Conservation (phyloP, 2,888 invertebrate species). For the Entomobrya multifasciata region DNA sequence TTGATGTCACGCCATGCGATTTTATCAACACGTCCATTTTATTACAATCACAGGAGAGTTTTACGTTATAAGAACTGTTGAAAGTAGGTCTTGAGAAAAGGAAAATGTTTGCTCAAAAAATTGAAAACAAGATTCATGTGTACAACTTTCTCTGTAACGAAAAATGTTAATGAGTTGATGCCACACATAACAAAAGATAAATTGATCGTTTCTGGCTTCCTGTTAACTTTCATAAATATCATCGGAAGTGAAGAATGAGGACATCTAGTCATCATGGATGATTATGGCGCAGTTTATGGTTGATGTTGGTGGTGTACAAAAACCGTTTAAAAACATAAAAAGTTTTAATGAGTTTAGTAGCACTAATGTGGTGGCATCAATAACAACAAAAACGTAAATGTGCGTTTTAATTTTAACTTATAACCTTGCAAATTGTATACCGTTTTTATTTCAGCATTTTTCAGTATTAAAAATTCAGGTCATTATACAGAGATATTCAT, state of each 20-base stretch:
- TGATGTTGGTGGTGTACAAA: not conserved
- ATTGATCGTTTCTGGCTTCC: slow-evolving; percentile 58
- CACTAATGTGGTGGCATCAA: not conserved
- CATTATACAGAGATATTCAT: too few relatives aligned
- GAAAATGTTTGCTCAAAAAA: not conserved
- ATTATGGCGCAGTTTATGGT: not conserved
- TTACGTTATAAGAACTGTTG: too few relatives aligned
- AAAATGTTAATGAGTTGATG: slow-evolving; percentile 9
- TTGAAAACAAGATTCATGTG: not conserved
- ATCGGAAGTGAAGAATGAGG: slow-evolving; percentile 33
- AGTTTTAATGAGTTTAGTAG: slow-evolving; percentile 47
- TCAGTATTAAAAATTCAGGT: too few relatives aligned
- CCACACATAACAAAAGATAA: slow-evolving; percentile 22
- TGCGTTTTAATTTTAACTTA: not conserved
- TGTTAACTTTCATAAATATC: slow-evolving; percentile 57
- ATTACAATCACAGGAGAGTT: too few relatives aligned
- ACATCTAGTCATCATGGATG: not conserved
- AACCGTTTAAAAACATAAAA: slow-evolving; percentile 5
- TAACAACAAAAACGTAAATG: not conserved
- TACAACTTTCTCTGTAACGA: not conserved
- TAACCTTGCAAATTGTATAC: too few relatives aligned
- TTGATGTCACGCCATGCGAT: not conserved
- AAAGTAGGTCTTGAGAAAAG: too few relatives aligned
- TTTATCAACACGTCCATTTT: too few relatives aligned
- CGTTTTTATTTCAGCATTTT: too few relatives aligned